A percentile compares a stretch with the other conserved stretches of the same genome.
Conservation (phyloP, 2,113 vertebrate species). For the Colius striatus region DNA sequence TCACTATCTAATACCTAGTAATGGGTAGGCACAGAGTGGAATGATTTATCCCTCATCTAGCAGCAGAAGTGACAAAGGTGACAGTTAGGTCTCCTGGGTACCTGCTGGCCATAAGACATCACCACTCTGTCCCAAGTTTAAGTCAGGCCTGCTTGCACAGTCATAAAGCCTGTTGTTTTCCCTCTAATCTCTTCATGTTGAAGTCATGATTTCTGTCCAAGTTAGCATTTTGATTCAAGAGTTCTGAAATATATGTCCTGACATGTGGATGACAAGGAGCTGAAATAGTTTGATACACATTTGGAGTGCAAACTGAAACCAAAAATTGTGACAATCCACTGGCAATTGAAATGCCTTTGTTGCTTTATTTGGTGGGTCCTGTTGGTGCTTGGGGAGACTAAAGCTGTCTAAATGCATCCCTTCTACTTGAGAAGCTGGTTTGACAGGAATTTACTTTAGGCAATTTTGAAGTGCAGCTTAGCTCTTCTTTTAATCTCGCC, state of each 20-base stretch:
- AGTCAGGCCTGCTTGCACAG: not conserved
- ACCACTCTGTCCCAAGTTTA: not conserved
- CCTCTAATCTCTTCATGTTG: not conserved
- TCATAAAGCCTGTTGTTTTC: not conserved
- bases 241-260: not conserved
- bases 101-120: not conserved
- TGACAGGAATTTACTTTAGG: not conserved
- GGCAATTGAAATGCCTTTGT: not conserved
- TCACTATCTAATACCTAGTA: not conserved
- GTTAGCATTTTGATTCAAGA: not conserved
- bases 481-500: not conserved
- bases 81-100: not conserved
- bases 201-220: not conserved
- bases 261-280: not conserved
- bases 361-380: not conserved
- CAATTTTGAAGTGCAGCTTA: not conserved
- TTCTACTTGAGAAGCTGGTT: not conserved
- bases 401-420: not conserved
- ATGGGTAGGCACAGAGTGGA: not conserved
- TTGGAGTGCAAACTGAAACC: not conserved
- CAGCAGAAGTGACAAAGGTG: not conserved
- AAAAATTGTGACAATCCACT: not conserved
- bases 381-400: not conserved
- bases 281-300: not conserved
- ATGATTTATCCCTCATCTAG: not conserved